Evolutionary conservation across 1,140 invertebrate genomes (phyloP), one percentile per base, ranked within the genome.

Genomic region (Drosophila albomicans): DNA sequence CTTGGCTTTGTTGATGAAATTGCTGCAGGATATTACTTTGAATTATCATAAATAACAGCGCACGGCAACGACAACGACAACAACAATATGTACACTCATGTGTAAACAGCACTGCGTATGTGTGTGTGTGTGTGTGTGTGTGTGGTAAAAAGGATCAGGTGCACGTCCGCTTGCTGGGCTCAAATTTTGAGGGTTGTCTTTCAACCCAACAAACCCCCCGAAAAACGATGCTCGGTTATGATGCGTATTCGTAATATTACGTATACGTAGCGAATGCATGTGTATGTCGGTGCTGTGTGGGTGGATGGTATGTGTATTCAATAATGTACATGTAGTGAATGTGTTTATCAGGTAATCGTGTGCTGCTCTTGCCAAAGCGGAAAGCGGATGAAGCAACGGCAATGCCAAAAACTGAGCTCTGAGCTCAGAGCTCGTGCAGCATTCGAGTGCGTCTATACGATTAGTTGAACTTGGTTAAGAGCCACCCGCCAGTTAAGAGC

Each of bases 21-120:
- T 88, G 85, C 84, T 89, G 77, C 74, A 75, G 84, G 84, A 88
- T 89, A 88, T 88, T 88, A 88, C 84, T 88, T 88, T 88, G 81
- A 88, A 88, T 88, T 88, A 88, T 88, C 84, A 88, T 88, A 88
- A 88, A 88, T 88, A 88, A 84, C 84, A 32, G 79, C 68, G 79
- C 65, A 82, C 66, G 72, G 72, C 72, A 65, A 43, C 63, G 74
- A 49, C 25, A 49, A 43, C 59, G 74, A 57, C 45, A 49, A 45
- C 57, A 16, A 46, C 57, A 65, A 65, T 65, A 45, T 46, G 38
- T 52, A 28, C 10, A 35, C 16, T 49, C 30, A 49, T 30, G 13
- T 61, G 13, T 41, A 32, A 51, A 11, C 8, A n/a, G 20, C 7
- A 46, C 32, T 73, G 71, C 11, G 58, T 52, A 38, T 3, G 58